Base-by-base conservation (phyloP, 64 coral and sea anemone species). In the Exaiptasia diaphana region DNA sequence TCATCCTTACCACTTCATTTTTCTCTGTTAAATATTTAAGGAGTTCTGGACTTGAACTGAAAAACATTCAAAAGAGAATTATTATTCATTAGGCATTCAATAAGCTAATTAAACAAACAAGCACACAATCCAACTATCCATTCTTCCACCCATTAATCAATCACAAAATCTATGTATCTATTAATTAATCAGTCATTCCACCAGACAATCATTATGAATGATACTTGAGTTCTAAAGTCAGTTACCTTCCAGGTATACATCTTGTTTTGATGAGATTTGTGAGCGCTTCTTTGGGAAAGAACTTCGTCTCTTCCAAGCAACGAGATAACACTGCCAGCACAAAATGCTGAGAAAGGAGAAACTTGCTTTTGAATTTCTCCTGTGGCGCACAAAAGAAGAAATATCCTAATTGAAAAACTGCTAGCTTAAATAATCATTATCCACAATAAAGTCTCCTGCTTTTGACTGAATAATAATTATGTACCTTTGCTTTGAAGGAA, bases 311-410 rank as follows among this genome's bases (percentile, higher is more conserved):
- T 43, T 64, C 43, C n/a, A 76, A 5, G n/a, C 87, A 90, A 56
- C 78, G 62, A 25, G 56, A 64, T 15, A 90, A 58, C 1, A 90
- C 68, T 28, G 22, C 36, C 0, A 75, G 34, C 12, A 90, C 49
- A 48, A 90, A 90, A 76, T 90, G 77, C 35, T 90, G 78, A 34
- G 87, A 90, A 7, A 90, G 30, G 20, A 76, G 41, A 45, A 31
- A 62, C 34, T 30, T 62, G 10, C 58, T 31, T 30, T 62, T 62
- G 2, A 31, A 22, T 71, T 71, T 71, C 10, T 71, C 37, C 67
- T 71, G 20, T n/a, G n/a, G n/a, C n/a, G n/a, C n/a, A n/a, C n/a
- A n/a, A n/a, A n/a, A n/a, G n/a, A n/a, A n/a, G n/a, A n/a, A n/a
- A n/a, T n/a, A n/a, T n/a, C n/a, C n/a, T n/a, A n/a, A n/a, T n/a